These are phyloP conservation scores for Siniperca chuatsi DNA, from an alignment of 2,113 vertebrate species.

Conservation along the genomic window DNA sequence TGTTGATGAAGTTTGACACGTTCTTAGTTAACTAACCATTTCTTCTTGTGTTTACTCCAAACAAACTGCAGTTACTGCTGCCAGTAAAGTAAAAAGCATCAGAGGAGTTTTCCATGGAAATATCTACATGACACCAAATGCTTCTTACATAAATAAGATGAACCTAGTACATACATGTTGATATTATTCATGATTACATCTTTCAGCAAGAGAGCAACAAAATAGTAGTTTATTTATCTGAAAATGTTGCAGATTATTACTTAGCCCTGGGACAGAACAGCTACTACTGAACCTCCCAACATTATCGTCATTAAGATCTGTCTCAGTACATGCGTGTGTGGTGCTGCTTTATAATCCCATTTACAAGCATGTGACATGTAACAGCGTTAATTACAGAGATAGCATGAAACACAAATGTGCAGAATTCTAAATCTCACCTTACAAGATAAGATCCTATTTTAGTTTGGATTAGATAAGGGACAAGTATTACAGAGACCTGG, in stretches of 20 bases:
- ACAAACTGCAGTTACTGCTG: conserved; percentile 20
- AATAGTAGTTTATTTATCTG: not conserved
- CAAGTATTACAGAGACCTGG: conserved; percentile 20
- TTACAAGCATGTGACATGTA: conserved; percentile 39
- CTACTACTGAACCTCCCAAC: not conserved
- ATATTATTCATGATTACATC: not conserved
- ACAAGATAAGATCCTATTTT: conserved; percentile 40
- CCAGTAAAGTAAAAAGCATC: not conserved
- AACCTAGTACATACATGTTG: not conserved
- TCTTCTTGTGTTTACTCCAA: not conserved
- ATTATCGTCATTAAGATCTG: conserved; percentile 17
- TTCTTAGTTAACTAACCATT: not conserved
- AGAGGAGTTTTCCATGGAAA: not conserved
- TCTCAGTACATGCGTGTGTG: not conserved
- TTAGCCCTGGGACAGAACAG: not conserved
- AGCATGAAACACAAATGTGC: conserved; percentile 7
- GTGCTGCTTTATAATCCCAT: conserved; percentile 46
- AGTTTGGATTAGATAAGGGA: conserved; percentile 28
- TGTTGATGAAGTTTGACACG: conserved; percentile 21
- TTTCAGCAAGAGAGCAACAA: not conserved
- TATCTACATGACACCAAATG: not conserved
- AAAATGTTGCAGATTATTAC: conserved; percentile 7
- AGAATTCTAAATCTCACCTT: not conserved
- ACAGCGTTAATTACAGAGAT: conserved; percentile 37
- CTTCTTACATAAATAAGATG: not conserved